These are phyloP conservation scores for Metacarcinus magister DNA, from an alignment of 2,888 invertebrate genomes.

Conservation along the genomic window DNA sequence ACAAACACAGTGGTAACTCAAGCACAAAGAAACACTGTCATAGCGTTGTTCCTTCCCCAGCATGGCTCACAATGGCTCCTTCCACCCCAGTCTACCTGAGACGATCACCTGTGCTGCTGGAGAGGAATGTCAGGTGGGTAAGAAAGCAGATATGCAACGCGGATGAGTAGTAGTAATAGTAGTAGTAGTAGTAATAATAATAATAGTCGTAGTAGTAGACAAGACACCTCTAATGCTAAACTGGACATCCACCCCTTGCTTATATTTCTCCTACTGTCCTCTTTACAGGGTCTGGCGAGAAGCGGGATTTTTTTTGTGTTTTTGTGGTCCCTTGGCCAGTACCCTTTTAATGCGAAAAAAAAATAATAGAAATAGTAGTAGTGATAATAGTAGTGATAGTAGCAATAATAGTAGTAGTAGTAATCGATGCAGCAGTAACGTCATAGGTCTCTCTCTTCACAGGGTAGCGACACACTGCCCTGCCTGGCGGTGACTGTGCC, in stretches of 20 bases:
- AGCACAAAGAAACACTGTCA: too few relatives aligned
- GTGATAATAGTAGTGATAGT: constrained; percentile 38
- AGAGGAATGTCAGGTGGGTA: constrained; percentile 10
- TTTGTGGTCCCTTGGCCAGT: too few relatives aligned
- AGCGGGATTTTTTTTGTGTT: too few relatives aligned
- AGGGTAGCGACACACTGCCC: background rate
- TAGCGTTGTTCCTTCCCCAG: background rate
- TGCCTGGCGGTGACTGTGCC: constrained; percentile 12
- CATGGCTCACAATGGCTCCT: background rate
- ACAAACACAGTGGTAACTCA: too few relatives aligned
- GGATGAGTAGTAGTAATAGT: background rate
- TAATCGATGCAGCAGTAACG: background rate
- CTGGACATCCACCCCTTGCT: too few relatives aligned
- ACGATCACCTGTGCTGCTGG: background rate
- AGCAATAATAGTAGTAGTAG: background rate
- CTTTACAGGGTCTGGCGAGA: too few relatives aligned
- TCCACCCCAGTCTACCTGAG: background rate
- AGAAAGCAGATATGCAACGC: too few relatives aligned
- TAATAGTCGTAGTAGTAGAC: constrained; percentile 33
- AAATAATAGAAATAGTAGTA: background rate
- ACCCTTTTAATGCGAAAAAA: too few relatives aligned
- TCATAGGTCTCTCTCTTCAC: background rate
- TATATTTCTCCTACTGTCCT: too few relatives aligned
- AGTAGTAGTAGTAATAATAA: constrained; percentile 30
- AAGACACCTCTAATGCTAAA: background rate